These are phyloP conservation scores for Dinomys branickii DNA, from an alignment of 2,113 vertebrate species.

Conservation along the genomic window DNA sequence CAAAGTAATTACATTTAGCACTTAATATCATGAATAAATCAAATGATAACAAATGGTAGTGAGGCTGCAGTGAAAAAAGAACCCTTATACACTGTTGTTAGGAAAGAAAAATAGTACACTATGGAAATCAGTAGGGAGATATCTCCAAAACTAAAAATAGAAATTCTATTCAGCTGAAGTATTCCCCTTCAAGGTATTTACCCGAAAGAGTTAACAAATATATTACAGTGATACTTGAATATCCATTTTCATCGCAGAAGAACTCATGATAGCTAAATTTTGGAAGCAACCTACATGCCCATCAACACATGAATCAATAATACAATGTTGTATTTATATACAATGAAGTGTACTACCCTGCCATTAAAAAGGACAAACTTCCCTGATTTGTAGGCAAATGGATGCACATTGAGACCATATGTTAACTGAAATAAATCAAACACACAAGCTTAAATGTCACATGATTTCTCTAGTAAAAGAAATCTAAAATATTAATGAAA, in stretches of 20 bases:
- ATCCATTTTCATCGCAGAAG: neutral
- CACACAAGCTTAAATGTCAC: neutral
- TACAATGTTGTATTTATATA: neutral
- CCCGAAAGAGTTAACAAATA: neutral
- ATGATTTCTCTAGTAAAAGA: neutral
- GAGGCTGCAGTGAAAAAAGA: neutral
- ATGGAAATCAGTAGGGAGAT: neutral
- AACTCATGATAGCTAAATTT: neutral
- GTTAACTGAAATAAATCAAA: neutral
- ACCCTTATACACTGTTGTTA: neutral
- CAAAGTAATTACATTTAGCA: constrained; percentile 15
- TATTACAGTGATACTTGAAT: neutral
- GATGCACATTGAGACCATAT: neutral
- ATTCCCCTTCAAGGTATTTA: neutral
- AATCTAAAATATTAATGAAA: neutral
- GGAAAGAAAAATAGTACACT: neutral
- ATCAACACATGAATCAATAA: neutral
- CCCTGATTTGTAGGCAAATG: neutral
- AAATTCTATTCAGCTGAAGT: neutral
- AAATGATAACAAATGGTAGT: neutral
- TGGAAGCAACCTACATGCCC: neutral
- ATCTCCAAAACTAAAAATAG: neutral
- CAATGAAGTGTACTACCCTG: neutral
- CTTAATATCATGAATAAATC: neutral
- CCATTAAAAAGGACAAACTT: neutral